Evolutionary conservation across 1,140 invertebrate genomes (phyloP).

Genomic region (Wasmannia auropunctata): DNA sequence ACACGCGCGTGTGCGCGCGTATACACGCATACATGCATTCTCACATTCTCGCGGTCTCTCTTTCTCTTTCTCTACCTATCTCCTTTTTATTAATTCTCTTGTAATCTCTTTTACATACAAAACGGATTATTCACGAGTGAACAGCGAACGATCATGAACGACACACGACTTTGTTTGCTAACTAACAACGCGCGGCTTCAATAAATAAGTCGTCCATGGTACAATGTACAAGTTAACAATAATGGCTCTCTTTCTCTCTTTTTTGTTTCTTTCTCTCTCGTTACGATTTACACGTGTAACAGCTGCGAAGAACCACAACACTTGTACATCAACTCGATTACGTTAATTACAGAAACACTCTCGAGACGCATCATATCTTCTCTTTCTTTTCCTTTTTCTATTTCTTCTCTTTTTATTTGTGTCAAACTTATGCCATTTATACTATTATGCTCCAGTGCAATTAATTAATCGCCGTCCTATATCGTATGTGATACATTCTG

Average conservation of each 20-base stretch:
- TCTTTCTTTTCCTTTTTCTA: background rate
- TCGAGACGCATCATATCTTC: conserved; percentile 13
- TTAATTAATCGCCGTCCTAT: conserved; percentile 28
- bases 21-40: background rate
- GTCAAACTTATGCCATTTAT: background rate
- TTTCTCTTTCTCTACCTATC: background rate
- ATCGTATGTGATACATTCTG: conserved; percentile 9
- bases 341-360: conserved; percentile 51
- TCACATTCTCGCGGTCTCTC: conserved; percentile 9
- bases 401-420: background rate
- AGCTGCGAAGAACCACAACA: conserved; percentile 11
- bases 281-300: conserved; percentile 35
- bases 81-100: conserved; percentile 23
- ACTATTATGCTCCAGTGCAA: conserved; percentile 26
- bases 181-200: conserved; percentile 47
- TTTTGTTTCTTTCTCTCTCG: background rate
- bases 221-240: conserved; percentile 67
- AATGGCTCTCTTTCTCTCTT: background rate
- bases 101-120: conserved; percentile 57
- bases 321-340: conserved; percentile 58
- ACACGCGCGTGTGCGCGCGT: background rate
- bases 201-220: conserved; percentile 59
- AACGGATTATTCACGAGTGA: conserved; percentile 63
- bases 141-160: conserved; percentile 58
- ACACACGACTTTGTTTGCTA: conserved; percentile 34